Percentiles rank a stretch among this genome's conserved stretches.
These are phyloP conservation scores for Drosophila hydei DNA, from an alignment of 1,140 invertebrate genomes.

Conservation along the genomic window DNA sequence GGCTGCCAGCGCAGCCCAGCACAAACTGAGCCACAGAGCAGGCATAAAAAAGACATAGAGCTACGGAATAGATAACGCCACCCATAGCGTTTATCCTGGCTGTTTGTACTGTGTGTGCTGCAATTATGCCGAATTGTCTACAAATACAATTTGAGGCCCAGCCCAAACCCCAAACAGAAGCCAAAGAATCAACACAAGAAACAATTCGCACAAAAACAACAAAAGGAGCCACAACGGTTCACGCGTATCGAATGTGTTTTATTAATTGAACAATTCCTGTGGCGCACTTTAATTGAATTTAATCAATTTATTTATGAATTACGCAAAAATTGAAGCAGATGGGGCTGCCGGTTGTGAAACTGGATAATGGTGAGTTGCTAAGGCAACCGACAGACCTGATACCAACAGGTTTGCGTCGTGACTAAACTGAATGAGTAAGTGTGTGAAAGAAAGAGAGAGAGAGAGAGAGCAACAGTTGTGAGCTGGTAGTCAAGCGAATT, in stretches of 20 bases:
- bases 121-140: conserved; percentile 82
- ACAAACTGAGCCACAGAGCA: conserved; percentile 41
- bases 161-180: conserved; percentile 3
- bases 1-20: conserved; percentile 40
- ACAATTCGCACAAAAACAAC: conserved; percentile 35
- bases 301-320: conserved; percentile 76
- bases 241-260: conserved; percentile 36
- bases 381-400: neutral
- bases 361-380: conserved; percentile 29
- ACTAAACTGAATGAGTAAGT: conserved; percentile 3
- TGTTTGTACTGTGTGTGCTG: conserved; percentile 32
- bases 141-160: conserved; percentile 68
- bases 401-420: conserved; percentile 8
- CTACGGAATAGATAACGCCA: conserved; percentile 3
- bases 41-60: neutral
- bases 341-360: conserved; percentile 13
- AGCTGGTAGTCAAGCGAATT: neutral
- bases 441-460: neutral
- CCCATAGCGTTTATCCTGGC: conserved; percentile 48
- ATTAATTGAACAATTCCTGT: conserved; percentile 53
- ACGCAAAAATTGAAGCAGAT: conserved; percentile 47
- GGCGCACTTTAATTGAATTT: conserved; percentile 62
- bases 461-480: neutral
- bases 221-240: neutral
- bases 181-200: conserved; percentile 45